A percentile compares a stretch with the other conserved stretches of the same genome.
phyloP scores from a whole-genome alignment of 2,797 vertebrate genomes.

The Petrocephalus schoutedeni region DNA sequence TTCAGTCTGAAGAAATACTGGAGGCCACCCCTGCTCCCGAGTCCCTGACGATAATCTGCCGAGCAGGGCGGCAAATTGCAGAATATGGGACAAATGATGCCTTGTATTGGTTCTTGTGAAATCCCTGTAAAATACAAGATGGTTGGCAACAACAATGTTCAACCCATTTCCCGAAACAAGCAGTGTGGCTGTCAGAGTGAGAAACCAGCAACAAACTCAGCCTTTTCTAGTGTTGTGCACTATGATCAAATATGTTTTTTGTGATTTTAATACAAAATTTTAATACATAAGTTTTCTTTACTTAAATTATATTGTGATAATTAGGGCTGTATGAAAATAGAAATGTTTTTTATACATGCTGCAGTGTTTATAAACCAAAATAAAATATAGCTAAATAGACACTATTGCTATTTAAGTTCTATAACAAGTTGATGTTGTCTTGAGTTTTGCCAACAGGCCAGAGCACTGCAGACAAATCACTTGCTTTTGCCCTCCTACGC shows the following conservation, averaged over 20 bases:
- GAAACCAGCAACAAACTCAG: neutral
- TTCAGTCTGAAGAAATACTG: neutral
- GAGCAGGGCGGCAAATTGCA: neutral
- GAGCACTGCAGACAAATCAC: neutral
- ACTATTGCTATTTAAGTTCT: neutral
- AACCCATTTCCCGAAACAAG: neutral
- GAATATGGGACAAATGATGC: neutral
- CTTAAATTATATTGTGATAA: neutral
- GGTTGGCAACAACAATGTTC: neutral
- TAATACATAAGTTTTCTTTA: too few relatives aligned
- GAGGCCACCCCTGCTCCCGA: neutral
- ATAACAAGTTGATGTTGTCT: neutral
- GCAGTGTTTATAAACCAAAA: neutral
- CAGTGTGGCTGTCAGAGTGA: neutral
- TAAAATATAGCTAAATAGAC: neutral
- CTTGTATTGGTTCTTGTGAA: neutral
- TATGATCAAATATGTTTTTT: neutral
- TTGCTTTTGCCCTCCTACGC: neutral
- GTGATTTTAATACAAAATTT: neutral
- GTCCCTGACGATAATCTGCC: neutral
- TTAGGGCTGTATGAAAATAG: neutral
- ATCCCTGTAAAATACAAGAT: neutral
- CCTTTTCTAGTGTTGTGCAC: neutral
- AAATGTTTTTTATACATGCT: neutral
- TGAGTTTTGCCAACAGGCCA: neutral